Base-by-base conservation (phyloP, 2,888 invertebrate species). In the Brachylomia viminalis region DNA sequence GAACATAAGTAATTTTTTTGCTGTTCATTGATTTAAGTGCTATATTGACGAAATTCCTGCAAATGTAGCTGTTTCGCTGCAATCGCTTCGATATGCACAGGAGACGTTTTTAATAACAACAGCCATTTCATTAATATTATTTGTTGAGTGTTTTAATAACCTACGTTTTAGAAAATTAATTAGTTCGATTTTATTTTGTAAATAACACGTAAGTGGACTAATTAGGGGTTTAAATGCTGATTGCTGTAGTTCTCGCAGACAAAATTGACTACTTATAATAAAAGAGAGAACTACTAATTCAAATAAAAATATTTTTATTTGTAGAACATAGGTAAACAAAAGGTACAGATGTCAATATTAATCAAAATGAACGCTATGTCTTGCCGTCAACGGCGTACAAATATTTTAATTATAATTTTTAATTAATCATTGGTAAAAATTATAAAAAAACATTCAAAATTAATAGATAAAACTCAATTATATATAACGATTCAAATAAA, bases 121-220 rank as follows among this genome's bases (percentile, higher is more conserved):
- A 49, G 1, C 17, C 5, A 75, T 79, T 79, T 77, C 54, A 81
- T 72, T 78, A 66, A 75, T 82, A 71, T 83, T 33, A 64, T 72
- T 72, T 27, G 52, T 62, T 45, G 15, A 61, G 72, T 64, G 49
- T 45, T 65, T 56, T 27, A 52, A 66, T 66, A 69, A 79, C 8
- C 2, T 27, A 75, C 38, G 13, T 67, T 77, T 66, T 27, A 27
- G 52, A 62, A 68, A 47, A 71, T 68, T 65, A 61, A 71, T 62
- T 66, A 45, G 23, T 23, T 15, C n/a, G 2, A 42, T 42, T 74
- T 47, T 56, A 69, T 47, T 54, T 61, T 64, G 20, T 54, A 64
- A 77, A 52, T 13, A n/a, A 59, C 45, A 10, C 27, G 7, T 52
- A 42, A 49, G 15, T 49, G n/a, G 10, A 49, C 5, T 61, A 62